Base-by-base conservation (phyloP, 2,797 vertebrate genomes). In the Esox masquinongy region DNA sequence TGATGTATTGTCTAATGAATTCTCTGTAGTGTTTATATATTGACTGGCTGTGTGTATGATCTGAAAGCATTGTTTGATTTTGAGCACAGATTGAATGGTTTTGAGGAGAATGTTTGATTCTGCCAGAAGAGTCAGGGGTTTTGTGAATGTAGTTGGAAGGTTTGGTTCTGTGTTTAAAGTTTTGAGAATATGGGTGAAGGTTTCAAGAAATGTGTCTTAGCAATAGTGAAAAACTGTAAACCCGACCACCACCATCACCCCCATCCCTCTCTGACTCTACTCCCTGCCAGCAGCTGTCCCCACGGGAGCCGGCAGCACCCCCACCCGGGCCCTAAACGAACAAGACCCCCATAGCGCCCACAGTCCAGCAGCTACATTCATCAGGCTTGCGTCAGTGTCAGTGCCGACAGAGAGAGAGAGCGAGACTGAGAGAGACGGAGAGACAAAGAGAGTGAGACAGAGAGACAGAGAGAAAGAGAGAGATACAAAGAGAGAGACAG, bases 361-460 rank as follows among this genome's bases (percentile, higher is more conserved):
- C 89, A 90, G 89, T 89, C 89, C 88, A 90, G 90, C 79, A 73
- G 85, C 80, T 91, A 87, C 91, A 92, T 92, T 93, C 91, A 93
- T 92, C 92, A 92, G 90, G 81, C 79, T 36, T 73, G 77, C 70
- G 22, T 19, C 14, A 12, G 36, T 3, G 74, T 86, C 81, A 78
- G 79, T 70, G 82, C 22, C 3, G 68, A 70, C 31, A 68, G 73
- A 78, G 1, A 14, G 7, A 43, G 8, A n/a, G 49, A 88, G 74
- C 86, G 34, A 83, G 74, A 34, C 74, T 26, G 79, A 70, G 74
- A 59, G 78, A 85, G 68, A 70, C 31, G 64, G 73, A 78, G 1
- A 14, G 7, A 43, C 2, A n/a, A 24, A 88, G 74, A 87, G 34
- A 83, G 74, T 29, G 43, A 70, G 47, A 51, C 15, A 70, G 68